Base-by-base conservation (phyloP, 2,888 invertebrate species). In the Drosophila neotestacea region DNA sequence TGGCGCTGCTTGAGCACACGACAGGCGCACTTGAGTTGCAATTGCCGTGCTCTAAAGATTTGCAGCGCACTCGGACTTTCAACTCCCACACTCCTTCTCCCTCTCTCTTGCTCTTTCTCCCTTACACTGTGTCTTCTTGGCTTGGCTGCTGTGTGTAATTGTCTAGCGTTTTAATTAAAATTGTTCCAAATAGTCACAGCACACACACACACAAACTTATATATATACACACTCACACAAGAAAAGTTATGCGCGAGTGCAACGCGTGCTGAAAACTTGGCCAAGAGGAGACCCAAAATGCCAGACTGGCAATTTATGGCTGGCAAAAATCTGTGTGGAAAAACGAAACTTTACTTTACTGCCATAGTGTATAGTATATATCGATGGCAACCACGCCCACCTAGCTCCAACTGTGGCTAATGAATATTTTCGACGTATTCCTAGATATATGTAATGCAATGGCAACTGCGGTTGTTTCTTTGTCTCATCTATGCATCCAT, bases 141-240 rank as follows among this genome's bases (percentile, higher is more conserved):
- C 16, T 65, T 65, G 55, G 61, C 72, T 72, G 54, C 63, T 76
- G 76, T 70, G 66, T 85, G 85, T 82, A 79, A 84, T 87, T 87
- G 87, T 84, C 84, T 84, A 79, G 77, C 85, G 85, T 84, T 84
- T 84, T 84, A 84, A 84, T 87, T 84, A 84, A 84, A 84, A 84
- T 84, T 87, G 85, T 84, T 84, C 67, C 85, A 84, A 84, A 87
- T 85, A 84, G 85, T 81, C 85, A 32, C 69, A 50, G 63, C 52
- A 59, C 16, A 64, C 65, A 27, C 41, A 9, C 34, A 41, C 13
- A 16, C 5, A 51, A n/a, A n/a, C n/a, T n/a, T n/a, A n/a, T n/a
- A n/a, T n/a, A 50, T 4, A 5, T 6, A 30, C 7, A 47, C 11
- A 56, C 22, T 27, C 27, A 22, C 59, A n/a, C 13, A 60, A 36